Base-by-base conservation (phyloP, 2,888 invertebrate species). In the Drosophila parthenogenetica region DNA sequence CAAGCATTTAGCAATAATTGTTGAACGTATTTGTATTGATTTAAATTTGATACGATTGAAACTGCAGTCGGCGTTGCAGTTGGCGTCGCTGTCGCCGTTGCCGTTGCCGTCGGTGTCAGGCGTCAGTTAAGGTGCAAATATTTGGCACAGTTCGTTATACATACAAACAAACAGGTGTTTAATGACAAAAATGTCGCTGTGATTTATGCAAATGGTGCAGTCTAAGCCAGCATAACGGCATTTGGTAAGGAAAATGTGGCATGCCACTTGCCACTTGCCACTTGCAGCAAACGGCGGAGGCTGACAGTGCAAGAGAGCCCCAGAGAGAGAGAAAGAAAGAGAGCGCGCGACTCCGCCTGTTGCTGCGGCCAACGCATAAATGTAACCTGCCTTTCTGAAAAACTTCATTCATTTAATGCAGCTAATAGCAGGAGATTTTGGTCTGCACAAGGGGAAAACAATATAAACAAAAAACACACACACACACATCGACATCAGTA, bases 361-460 rank as follows among this genome's bases (percentile, higher is more conserved):
- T 61, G 68, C 60, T 57, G 46, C 74, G 66, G 61, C 66, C 77
- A 77, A 74, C 77, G 70, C 86, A 83, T 77, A 86, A 74, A 81
- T 86, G 87, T 68, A 77, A 77, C 73, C 81, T 84, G 81, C 79
- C 73, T 78, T 81, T 81, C 79, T 69, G 65, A 76, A 35, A 29
- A 83, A 86, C 86, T 86, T 83, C 83, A 83, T 83, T 83, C 87
- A 83, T 87, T 84, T 81, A 84, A 72, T 79, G 83, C 79, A 49
- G 70, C 70, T 55, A 61, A 76, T 48, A 62, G 73, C 54, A 68
- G 58, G 46, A 73, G 69, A 69, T 73, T 73, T 73, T 73, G 57
- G 64, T 59, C 65, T 32, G 35, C 61, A 42, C 35, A 60, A 53
- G 55, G 48, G 67, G 50, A 48, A 67, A 59, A 63, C 64, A 77